Evolutionary conservation across 64 coral and sea anemone genomes (phyloP), one percentile per base, ranked within the genome.

Genomic region (Stichodactyla helianthus): DNA sequence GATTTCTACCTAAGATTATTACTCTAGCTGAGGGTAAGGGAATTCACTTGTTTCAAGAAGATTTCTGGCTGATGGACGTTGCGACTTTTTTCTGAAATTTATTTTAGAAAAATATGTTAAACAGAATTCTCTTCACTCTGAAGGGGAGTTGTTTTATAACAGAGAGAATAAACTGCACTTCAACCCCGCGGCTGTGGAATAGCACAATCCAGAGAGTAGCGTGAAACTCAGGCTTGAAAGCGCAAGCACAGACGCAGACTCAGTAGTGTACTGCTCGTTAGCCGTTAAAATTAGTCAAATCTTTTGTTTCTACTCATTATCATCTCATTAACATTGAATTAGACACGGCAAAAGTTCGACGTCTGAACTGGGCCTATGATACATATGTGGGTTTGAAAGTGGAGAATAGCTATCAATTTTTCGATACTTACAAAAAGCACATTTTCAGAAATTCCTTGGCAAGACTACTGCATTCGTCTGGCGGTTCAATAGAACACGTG

Each of bases 61-160:
- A 74, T 74, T 10, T 31, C 31, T 74, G 10, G 78, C 78, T 52
- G 78, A 81, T 81, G 78, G 78, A 52, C 78, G 78, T 19, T n/a
- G 4, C 6, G 78, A 18, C 19, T 22, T 81, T 52, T 81, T 81
- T 81, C 78, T 81, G 51, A 4, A 81, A 22, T 51, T 52, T 9
- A 81, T n/a, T 20, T 6, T 53, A 17, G 10, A 81, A 53, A 54
- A 81, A 22, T 2, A 4, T 8, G 7, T 19, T 71, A 19, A 71
- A 71, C 18, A 44, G 35, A 44, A 44, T 22, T 11, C 7, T 71
- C 7, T 71, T 22, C 67, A 71, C 7, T 27, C 67, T 17, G 7
- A 27, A 16, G 14, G 14, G 8, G 8, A 58, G 4, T 71, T 71
- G 67, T 27, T 19, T 11, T 71, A 9, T 6, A 22, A 71, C 25